Conservation (phyloP, 2,113 vertebrate genomes). For the Scomber colias region DNA sequence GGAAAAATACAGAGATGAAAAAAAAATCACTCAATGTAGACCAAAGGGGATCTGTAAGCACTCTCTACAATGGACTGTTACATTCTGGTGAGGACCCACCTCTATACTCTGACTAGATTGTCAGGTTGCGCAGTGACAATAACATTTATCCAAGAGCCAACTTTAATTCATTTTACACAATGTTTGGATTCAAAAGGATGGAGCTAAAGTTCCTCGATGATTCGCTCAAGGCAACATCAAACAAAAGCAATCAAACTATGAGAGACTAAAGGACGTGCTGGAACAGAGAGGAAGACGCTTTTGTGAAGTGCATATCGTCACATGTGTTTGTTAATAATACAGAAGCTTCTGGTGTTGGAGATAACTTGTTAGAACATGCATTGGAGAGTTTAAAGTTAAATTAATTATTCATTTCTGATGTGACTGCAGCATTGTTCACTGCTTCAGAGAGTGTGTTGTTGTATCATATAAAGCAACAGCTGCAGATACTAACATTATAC, state of each 20-base stretch:
- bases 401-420: conserved; percentile 13
- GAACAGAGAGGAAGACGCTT: not conserved
- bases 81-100: not conserved
- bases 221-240: conserved; percentile 24
- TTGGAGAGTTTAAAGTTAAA: conserved; percentile 4
- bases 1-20: not conserved
- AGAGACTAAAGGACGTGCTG: conserved; percentile 3
- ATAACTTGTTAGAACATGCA: conserved; percentile 16
- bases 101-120: not conserved
- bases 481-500: not conserved
- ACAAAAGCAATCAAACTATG: conserved; percentile 11
- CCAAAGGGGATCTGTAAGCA: not conserved
- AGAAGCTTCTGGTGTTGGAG: not conserved
- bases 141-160: not conserved
- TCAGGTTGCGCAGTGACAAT: not conserved
- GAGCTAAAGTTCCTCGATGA: conserved; percentile 11
- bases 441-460: conserved; percentile 4
- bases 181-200: conserved; percentile 13
- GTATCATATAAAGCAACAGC: not conserved
- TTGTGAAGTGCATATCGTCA: not conserved
- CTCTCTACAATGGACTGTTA: not conserved
- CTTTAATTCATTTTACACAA: conserved; percentile 5
- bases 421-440: not conserved
- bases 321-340: not conserved
- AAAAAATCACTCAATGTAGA: not conserved